Percentiles rank a stretch among this genome's conserved stretches.
phyloP scores from a whole-genome alignment of 2,113 vertebrate species.

The Helogale parvula region DNA sequence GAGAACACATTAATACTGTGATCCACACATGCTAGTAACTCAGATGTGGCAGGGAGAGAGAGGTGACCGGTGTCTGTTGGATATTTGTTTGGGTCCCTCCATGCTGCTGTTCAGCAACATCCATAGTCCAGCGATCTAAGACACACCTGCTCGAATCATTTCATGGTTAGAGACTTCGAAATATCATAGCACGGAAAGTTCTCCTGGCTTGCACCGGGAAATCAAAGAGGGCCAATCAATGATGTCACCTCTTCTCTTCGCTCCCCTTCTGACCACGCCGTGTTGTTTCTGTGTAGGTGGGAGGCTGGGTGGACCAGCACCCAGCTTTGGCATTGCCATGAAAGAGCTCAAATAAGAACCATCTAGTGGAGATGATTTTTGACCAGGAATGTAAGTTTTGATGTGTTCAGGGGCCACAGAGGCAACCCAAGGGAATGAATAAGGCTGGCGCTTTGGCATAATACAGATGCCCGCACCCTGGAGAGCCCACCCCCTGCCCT shows the following conservation, averaged over 20 bases:
- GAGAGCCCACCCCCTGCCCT: rapidly evolving
- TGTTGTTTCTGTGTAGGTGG: not conserved
- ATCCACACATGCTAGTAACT: not conserved
- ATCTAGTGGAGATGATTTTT: not conserved
- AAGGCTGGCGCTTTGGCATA: rapidly evolving
- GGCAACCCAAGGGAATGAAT: not conserved
- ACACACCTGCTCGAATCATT: not conserved
- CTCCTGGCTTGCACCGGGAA: not conserved
- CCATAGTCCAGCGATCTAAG: not conserved
- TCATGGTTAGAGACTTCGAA: not conserved
- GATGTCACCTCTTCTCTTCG: not conserved
- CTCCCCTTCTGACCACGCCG: not conserved
- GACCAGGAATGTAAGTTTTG: not conserved
- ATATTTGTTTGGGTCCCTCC: not conserved
- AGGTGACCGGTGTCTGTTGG: not conserved
- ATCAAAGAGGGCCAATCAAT: not conserved
- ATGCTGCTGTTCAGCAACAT: not conserved
- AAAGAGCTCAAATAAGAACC: not conserved
- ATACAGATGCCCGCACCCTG: rapidly evolving
- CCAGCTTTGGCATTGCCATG: not conserved
- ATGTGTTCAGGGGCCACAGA: not conserved
- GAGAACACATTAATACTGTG: not conserved
- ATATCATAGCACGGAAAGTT: not conserved
- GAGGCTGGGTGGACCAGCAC: not conserved
- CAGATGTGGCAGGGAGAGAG: not conserved